Evolutionary conservation across 2,797 vertebrate genomes (phyloP).

Genomic region (Rhabdomys pumilio): DNA sequence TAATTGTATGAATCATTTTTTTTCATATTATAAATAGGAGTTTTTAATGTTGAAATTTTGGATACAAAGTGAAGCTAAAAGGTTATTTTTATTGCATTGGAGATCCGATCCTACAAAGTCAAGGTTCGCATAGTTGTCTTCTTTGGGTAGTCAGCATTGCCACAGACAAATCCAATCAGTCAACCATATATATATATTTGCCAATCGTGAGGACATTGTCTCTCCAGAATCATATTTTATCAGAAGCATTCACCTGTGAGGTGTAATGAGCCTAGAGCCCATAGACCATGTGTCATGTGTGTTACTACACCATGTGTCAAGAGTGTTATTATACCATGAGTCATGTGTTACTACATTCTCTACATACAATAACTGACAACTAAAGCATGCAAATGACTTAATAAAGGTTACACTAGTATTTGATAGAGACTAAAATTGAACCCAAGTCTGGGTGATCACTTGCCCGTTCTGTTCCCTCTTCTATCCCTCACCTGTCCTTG

Average conservation of each 20-base stretch:
- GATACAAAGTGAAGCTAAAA: neutral
- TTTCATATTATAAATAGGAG: neutral
- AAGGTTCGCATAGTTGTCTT: neutral
- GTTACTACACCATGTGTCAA: too few species aligned
- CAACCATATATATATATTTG: neutral
- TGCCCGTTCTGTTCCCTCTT: neutral
- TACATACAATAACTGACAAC: neutral
- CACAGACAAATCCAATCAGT: neutral
- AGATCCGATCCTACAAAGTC: constrained; percentile 47
- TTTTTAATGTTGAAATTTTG: neutral
- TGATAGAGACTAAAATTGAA: neutral
- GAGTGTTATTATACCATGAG: neutral
- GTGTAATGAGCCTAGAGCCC: neutral
- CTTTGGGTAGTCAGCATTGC: neutral
- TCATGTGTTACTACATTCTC: neutral
- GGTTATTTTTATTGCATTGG: neutral
- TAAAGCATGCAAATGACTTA: neutral
- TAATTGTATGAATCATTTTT: neutral
- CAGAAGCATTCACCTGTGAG: neutral
- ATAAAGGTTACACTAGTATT: neutral
- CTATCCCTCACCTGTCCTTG: neutral
- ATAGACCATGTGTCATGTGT: neutral
- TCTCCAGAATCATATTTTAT: neutral
- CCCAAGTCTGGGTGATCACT: neutral
- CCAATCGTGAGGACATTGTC: neutral